Evolutionary conservation across 2,888 invertebrate genomes (phyloP).

Genomic region (Andrena praecox): DNA sequence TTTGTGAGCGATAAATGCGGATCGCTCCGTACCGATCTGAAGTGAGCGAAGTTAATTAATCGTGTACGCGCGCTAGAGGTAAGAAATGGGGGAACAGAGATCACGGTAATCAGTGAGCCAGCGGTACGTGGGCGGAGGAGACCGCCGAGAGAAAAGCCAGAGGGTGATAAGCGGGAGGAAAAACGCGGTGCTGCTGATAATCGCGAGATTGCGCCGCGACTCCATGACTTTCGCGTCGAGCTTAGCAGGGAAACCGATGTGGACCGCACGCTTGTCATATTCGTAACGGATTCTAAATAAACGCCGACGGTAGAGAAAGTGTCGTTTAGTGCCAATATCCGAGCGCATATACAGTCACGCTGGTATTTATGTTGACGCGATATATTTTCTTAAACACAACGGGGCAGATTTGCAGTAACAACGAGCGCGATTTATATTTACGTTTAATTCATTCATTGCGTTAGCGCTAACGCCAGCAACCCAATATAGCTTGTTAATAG

Average conservation of each 20-base stretch:
- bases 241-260: conserved; percentile 64
- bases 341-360: conserved; percentile 21
- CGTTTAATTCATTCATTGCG: neutral
- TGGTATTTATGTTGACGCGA: conserved; percentile 13
- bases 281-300: conserved; percentile 77
- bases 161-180: conserved; percentile 46
- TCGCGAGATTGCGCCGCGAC: conserved; percentile 42
- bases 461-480: neutral
- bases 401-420: neutral
- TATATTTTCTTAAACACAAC: neutral
- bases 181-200: conserved; percentile 53
- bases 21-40: conserved; percentile 40
- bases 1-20: conserved; percentile 24
- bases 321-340: conserved; percentile 57
- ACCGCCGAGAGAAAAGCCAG: conserved; percentile 7
- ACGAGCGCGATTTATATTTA: neutral
- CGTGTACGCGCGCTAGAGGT: conserved; percentile 50
- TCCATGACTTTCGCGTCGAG: conserved; percentile 65
- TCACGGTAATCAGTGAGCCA: conserved; percentile 44
- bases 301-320: conserved; percentile 57
- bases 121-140: conserved; percentile 25
- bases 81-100: conserved; percentile 19
- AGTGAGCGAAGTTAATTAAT: conserved; percentile 57
- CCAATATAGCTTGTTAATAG: neutral
- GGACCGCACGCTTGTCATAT: conserved; percentile 64